Evolutionary conservation across 2,888 invertebrate genomes (phyloP), one percentile per base, ranked within the genome.

Genomic region (Athalia rosae): DNA sequence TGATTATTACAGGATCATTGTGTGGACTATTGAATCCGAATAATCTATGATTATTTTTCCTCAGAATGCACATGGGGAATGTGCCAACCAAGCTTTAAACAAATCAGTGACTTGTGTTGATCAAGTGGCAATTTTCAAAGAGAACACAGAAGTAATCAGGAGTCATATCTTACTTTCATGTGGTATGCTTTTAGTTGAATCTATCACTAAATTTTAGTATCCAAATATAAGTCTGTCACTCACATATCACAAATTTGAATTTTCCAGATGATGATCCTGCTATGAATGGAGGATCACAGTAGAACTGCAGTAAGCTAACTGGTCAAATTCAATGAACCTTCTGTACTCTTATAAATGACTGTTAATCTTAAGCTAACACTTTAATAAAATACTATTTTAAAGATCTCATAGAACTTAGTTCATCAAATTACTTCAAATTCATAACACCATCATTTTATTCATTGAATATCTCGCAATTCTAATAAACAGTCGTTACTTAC

Each of bases 101-200:
- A 81, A 76, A 43, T 80, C 79, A 74, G 83, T 81, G 47, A 82
- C 79, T 0, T 62, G 78, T 28, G 69, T 84, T 11, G 74, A 79
- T 0, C 81, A 83, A 50, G 58, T 82, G 13, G 79, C 84, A 76
- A 81, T 80, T 8, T 76, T 86, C 11, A 81, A 81, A 43, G 77
- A 81, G 15, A 82, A 82, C 76, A 62, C 79, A 56, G 76, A 81
- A 4, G 13, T 79, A 13, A 77, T 86, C 4, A 77, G 80, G 9
- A 76, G 81, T 2, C 64, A 78, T n/a, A 79, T 9, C 13, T 28
- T 64, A 28, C 28, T 64, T 74, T 13, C 76, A 13, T 47, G 15
- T 50, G 81, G 82, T 82, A 80, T 79, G 79, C 73, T 73, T 56
- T 50, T 43, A 9, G 53, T n/a, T 59, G 15, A 45, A 8, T 41